Conservation (phyloP, 2,888 invertebrate species). For the Agriopis marginaria region DNA sequence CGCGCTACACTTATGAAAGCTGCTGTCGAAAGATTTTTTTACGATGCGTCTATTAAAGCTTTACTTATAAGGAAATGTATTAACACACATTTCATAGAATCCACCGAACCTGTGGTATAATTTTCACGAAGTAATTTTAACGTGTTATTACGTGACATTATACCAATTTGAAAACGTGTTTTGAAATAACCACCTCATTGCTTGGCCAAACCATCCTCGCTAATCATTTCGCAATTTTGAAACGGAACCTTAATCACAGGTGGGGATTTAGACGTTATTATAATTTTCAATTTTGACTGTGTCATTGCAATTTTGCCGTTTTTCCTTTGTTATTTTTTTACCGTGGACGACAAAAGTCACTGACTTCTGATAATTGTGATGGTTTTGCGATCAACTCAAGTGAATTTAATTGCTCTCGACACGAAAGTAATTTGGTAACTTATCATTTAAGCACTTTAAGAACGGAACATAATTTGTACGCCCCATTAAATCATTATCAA, state of each 20-base stretch:
- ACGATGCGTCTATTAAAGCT: slow-evolving; percentile 23
- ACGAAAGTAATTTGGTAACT: slow-evolving; percentile 11
- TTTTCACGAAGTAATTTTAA: neutral
- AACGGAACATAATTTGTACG: slow-evolving; percentile 11
- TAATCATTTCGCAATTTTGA: slow-evolving; percentile 22
- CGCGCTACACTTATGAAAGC: slow-evolving; percentile 62
- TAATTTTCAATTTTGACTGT: slow-evolving; percentile 19
- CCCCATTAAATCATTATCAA: slow-evolving; percentile 27
- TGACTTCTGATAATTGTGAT: slow-evolving; percentile 23
- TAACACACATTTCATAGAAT: neutral
- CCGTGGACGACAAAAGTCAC: slow-evolving; percentile 12
- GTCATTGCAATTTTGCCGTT: slow-evolving; percentile 20
- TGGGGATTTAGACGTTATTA: slow-evolving; percentile 13
- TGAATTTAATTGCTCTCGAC: slow-evolving; percentile 21
- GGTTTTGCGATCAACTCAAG: slow-evolving; percentile 25
- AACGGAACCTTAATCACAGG: slow-evolving; percentile 8
- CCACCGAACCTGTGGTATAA: neutral
- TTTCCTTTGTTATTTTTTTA: slow-evolving; percentile 3
- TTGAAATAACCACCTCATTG: slow-evolving; percentile 6
- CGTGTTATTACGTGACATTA: slow-evolving; percentile 1
- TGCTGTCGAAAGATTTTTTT: slow-evolving; percentile 60
- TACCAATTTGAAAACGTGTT: slow-evolving; percentile 3
- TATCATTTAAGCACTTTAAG: slow-evolving; percentile 2
- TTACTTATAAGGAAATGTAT: slow-evolving; percentile 7
- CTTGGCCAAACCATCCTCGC: slow-evolving; percentile 1